Percentiles rank a stretch among this genome's conserved stretches.
These are phyloP conservation scores for Cephalotes varians DNA, from an alignment of 2,888 invertebrate genomes.

Conservation along the genomic window DNA sequence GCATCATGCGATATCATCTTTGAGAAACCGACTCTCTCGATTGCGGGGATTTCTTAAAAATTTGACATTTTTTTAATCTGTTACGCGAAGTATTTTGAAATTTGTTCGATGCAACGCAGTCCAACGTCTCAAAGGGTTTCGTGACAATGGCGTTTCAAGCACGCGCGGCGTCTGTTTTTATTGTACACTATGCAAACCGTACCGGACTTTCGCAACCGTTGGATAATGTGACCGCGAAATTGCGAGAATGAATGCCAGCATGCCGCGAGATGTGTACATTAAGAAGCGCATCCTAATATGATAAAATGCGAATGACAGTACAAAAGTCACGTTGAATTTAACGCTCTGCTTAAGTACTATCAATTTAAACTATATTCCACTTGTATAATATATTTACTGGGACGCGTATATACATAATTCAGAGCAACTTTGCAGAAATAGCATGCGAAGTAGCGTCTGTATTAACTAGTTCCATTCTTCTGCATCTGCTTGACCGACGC, in stretches of 20 bases:
- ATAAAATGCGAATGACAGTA: conserved; percentile 35
- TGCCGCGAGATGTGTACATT: conserved; percentile 30
- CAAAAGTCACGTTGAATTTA: conserved; percentile 48
- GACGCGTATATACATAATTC: conserved; percentile 51
- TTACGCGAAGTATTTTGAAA: neutral
- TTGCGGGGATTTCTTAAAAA: neutral
- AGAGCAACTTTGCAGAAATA: conserved; percentile 20
- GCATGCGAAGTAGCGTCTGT: conserved; percentile 40
- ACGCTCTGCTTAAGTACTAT: conserved; percentile 44
- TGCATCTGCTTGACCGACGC: conserved; percentile 40
- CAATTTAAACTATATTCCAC: conserved; percentile 44
- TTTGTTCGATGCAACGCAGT: neutral
- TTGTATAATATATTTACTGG: conserved; percentile 40
- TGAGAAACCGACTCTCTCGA: neutral
- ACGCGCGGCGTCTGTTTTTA: conserved; percentile 23
- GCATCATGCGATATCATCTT: neutral
- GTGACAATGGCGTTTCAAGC: conserved; percentile 27
- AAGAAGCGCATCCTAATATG: conserved; percentile 37
- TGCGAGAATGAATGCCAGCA: conserved; percentile 25
- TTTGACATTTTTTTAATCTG: neutral
- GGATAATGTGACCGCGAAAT: conserved; percentile 47
- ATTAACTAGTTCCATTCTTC: conserved; percentile 30
- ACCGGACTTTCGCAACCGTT: conserved; percentile 15
- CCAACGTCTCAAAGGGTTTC: conserved; percentile 31
- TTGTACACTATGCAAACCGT: conserved; percentile 24